Evolutionary conservation across 2,797 vertebrate genomes (phyloP), one percentile per base, ranked within the genome.

Genomic region (Macropus fuliginosus): DNA sequence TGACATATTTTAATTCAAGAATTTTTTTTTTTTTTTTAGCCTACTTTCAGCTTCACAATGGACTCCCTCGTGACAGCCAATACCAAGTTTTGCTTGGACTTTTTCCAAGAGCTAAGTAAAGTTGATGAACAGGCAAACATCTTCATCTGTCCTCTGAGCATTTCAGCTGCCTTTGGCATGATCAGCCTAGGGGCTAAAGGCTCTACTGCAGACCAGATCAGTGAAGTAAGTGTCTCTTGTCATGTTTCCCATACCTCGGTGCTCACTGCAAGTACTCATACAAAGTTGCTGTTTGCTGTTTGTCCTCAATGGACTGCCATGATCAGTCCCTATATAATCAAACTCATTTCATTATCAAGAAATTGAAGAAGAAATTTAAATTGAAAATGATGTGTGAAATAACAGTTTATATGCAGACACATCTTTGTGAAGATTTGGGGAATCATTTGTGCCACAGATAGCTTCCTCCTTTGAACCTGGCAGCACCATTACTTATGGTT

Each of bases 101-200:
- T 98, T 92, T 98, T 98, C 81, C 97, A 94, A 95, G 91, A 98
- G 55, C 93, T 98, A 62, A 98, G 94, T 94, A 95, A 96, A 94
- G 34, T 9, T 5, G 92, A 95, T 31, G 1, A 0, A 92, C 50
- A 5, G 12, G 96, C 94, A 96, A 98, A 98, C 52, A 93, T 98
- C 29, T 97, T 98, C 92, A 95, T 98, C 93, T 98, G 97, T 66
- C 98, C 98, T n/a, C 90, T 98, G 93, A 98, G 98, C 92, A 92
- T 98, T 95, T 98, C 98, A 0, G 97, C 97, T 87, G 98, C 97
- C 57, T 95, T 98, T 1, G 97, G 97, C 56, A 98, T 98, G 96
- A 93, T 98, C 40, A 97, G 91, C 8, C 59, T 98, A 29, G 98
- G 98, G 11, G 96, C 98, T 2, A n/a, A 95, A 95, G 91, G 91